phyloP scores from a whole-genome alignment of 2,888 invertebrate genomes.

The Norana najaformis region DNA sequence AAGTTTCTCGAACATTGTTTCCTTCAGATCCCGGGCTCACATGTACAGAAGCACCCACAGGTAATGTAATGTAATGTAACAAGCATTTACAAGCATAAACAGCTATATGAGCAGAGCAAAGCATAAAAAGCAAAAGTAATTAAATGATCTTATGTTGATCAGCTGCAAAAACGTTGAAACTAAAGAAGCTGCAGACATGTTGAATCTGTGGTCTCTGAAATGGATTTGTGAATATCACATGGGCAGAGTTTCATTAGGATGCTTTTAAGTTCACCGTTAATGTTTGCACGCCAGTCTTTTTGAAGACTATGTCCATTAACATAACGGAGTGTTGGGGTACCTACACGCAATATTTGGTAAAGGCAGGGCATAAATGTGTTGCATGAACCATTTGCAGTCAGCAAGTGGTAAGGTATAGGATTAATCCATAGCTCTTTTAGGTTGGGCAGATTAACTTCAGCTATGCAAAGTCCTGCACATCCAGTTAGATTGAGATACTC shows the following conservation, averaged over 20 bases:
- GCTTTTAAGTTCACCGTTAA: background rate
- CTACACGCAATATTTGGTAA: background rate
- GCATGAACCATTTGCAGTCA: background rate
- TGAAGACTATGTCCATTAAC: background rate
- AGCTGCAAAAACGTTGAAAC: too few relatives aligned
- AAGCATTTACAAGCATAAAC: too few relatives aligned
- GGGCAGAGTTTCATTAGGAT: background rate
- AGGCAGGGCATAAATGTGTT: background rate
- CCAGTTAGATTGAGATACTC: slow-evolving; percentile 58
- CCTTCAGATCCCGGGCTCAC: too few relatives aligned
- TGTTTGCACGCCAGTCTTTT: background rate
- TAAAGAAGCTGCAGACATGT: too few relatives aligned
- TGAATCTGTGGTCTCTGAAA: background rate
- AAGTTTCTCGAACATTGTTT: too few relatives aligned
- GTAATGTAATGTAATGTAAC: too few relatives aligned
- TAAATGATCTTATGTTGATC: too few relatives aligned
- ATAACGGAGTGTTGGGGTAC: background rate
- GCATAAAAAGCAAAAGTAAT: too few relatives aligned
- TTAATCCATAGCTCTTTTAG: slow-evolving; percentile 52
- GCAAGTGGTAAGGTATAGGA: background rate
- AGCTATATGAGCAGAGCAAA: too few relatives aligned
- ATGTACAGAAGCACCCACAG: too few relatives aligned
- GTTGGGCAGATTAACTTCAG: slow-evolving; percentile 50
- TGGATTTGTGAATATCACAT: background rate
- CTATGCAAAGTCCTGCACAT: slow-evolving; percentile 57